These are phyloP conservation scores for Microchirus variegatus DNA, from an alignment of 2,797 vertebrate species.

Conservation along the genomic window DNA sequence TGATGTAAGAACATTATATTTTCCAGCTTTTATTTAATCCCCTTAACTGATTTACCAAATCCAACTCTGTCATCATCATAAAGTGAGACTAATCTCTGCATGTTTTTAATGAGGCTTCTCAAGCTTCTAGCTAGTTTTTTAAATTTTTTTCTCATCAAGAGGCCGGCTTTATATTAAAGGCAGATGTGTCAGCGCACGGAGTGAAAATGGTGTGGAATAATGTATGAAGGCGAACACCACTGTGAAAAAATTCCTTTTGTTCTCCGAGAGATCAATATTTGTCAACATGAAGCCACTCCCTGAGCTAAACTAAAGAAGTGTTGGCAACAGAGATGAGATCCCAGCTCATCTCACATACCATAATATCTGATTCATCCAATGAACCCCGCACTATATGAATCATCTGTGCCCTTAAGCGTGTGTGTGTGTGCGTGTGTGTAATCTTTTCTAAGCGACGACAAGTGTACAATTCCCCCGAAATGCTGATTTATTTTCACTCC, in stretches of 20 bases:
- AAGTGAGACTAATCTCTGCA: too few relatives aligned
- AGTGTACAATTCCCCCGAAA: conserved; percentile 63
- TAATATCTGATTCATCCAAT: conserved; percentile 33
- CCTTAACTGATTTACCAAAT: background rate
- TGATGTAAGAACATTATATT: background rate
- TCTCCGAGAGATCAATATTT: conserved; percentile 47
- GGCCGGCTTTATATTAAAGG: conserved; percentile 2
- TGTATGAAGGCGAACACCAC: background rate
- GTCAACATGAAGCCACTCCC: conserved; percentile 27
- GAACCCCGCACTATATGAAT: conserved; percentile 27
- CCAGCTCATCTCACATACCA: background rate
- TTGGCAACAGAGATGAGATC: background rate
- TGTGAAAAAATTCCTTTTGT: conserved; percentile 42
- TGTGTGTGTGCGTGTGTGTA: conserved; percentile 42
- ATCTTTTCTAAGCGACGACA: conserved; percentile 44
- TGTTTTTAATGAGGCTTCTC: too few relatives aligned
- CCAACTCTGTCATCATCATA: too few relatives aligned
- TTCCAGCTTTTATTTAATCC: conserved; percentile 34
- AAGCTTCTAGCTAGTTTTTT: too few relatives aligned
- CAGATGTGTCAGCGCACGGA: conserved; percentile 2
- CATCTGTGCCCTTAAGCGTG: conserved; percentile 39
- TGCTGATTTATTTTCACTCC: conserved; percentile 62
- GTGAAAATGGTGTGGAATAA: conserved; percentile 26
- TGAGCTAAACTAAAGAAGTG: conserved; percentile 21
- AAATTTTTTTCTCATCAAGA: too few relatives aligned